Conservation (phyloP, 2,888 invertebrate genomes). For the Baccha elongata region DNA sequence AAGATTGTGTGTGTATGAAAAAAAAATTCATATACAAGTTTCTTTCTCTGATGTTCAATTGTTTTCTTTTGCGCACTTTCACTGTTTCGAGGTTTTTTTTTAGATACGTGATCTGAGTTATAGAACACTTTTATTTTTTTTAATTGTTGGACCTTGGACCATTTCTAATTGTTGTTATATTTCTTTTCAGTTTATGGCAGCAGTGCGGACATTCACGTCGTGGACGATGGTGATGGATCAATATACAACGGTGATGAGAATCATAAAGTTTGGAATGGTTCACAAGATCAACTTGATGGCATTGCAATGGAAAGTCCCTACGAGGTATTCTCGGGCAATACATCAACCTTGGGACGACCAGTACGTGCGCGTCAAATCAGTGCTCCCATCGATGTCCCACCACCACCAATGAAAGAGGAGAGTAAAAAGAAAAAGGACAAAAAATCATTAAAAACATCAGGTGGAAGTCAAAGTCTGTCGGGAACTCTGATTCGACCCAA, state of each 20-base stretch:
- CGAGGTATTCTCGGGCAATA: slow-evolving; percentile 85
- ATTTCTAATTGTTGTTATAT: slow-evolving; percentile 38
- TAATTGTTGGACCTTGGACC: slow-evolving; percentile 5
- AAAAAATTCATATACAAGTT: slow-evolving; percentile 33
- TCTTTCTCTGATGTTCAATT: slow-evolving; percentile 44
- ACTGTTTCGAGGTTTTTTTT: slow-evolving; percentile 47
- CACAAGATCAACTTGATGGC: slow-evolving; percentile 88
- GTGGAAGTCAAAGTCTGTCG: slow-evolving; percentile 81
- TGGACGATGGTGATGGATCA: slow-evolving; percentile 89
- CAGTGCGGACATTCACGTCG: slow-evolving; percentile 82
- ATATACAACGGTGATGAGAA: slow-evolving; percentile 96
- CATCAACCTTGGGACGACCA: slow-evolving; percentile 85
- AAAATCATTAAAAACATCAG: slow-evolving; percentile 79
- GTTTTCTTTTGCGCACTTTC: slow-evolving; percentile 43
- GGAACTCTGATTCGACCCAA: slow-evolving; percentile 82
- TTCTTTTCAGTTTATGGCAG: slow-evolving; percentile 82
- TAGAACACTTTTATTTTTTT: slow-evolving; percentile 34
- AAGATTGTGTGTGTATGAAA: slow-evolving; percentile 16
- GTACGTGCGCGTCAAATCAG: slow-evolving; percentile 91
- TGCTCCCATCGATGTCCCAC: slow-evolving; percentile 91
- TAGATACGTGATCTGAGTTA: slow-evolving; percentile 39
- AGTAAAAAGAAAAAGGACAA: slow-evolving; percentile 85
- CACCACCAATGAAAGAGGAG: slow-evolving; percentile 90
- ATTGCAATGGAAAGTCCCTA: slow-evolving; percentile 87
- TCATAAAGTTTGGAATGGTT: slow-evolving; percentile 96